These are phyloP conservation scores for Globodera rostochiensis DNA, from an alignment of 1,140 invertebrate species.

Conservation along the genomic window DNA sequence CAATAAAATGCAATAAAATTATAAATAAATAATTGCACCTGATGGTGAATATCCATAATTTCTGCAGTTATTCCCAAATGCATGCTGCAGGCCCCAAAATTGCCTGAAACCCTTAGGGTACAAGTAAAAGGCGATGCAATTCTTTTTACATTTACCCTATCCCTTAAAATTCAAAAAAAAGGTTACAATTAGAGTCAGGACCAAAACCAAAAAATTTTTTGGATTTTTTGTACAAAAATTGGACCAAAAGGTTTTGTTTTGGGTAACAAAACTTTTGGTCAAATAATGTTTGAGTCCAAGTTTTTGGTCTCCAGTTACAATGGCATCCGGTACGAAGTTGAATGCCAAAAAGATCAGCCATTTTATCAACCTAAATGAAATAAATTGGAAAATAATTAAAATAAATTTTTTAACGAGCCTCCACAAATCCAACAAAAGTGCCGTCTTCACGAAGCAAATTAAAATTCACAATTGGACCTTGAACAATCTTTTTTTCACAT, in stretches of 20 bases:
- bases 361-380: slow-evolving; percentile 76
- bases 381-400: not conserved
- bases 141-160: too few relatives aligned
- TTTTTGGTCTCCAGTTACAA: slow-evolving; percentile 68
- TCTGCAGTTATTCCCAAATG: slow-evolving; percentile 75
- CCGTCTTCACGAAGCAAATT: slow-evolving; percentile 80
- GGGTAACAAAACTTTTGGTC: too few relatives aligned
- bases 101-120: slow-evolving; percentile 65
- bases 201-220: not conserved
- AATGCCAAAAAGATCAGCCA: slow-evolving; percentile 83
- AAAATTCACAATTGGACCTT: slow-evolving; percentile 86
- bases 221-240: too few relatives aligned
- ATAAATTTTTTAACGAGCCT: slow-evolving; percentile 70
- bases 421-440: slow-evolving; percentile 81
- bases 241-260: too few relatives aligned
- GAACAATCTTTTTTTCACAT: slow-evolving; percentile 62
- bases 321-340: slow-evolving; percentile 89
- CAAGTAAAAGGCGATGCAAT: too few relatives aligned
- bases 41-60: slow-evolving; percentile 74
- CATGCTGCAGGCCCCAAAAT: slow-evolving; percentile 88
- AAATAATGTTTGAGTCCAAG: too few relatives aligned
- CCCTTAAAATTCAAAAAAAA: too few relatives aligned
- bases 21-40: slow-evolving; percentile 67
- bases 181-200: too few relatives aligned
- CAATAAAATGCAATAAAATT: slow-evolving; percentile 17